phyloP scores from a whole-genome alignment of 2,888 invertebrate species.

The Apodemia mormo region DNA sequence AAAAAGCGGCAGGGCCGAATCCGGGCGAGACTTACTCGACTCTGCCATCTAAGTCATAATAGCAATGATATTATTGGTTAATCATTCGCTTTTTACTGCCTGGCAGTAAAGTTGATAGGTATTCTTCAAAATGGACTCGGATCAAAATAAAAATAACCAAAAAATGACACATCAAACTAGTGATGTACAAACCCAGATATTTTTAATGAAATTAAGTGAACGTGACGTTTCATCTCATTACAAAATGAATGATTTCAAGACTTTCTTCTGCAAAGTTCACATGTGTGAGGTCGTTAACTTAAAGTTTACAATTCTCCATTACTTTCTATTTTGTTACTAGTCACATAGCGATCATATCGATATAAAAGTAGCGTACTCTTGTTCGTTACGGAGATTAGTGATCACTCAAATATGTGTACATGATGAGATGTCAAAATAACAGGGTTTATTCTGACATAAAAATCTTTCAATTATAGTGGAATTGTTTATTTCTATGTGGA shows the following conservation, averaged over 20 bases:
- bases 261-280: neutral
- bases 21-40: too few relatives aligned
- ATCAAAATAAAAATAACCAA: neutral
- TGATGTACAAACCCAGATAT: neutral
- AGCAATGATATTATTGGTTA: too few relatives aligned
- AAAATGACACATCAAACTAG: neutral
- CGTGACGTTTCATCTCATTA: conserved; percentile 1
- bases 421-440: too few relatives aligned
- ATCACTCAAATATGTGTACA: neutral
- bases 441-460: too few relatives aligned
- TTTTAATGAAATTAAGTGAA: neutral
- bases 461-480: too few relatives aligned
- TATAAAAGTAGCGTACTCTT: conserved; percentile 1
- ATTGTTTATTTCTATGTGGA: too few relatives aligned
- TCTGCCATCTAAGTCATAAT: too few relatives aligned
- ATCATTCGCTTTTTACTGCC: too few relatives aligned
- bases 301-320: conserved; percentile 8
- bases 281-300: conserved; percentile 8
- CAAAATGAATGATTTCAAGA: neutral
- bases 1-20: too few relatives aligned
- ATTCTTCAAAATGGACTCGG: too few relatives aligned
- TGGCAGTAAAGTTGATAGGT: too few relatives aligned
- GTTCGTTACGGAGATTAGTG: neutral
- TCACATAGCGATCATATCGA: conserved; percentile 12
- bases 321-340: conserved; percentile 4